Evolutionary conservation across 1,140 invertebrate genomes (phyloP), one percentile per base, ranked within the genome.

Genomic region (Choristoneura fumiferana): DNA sequence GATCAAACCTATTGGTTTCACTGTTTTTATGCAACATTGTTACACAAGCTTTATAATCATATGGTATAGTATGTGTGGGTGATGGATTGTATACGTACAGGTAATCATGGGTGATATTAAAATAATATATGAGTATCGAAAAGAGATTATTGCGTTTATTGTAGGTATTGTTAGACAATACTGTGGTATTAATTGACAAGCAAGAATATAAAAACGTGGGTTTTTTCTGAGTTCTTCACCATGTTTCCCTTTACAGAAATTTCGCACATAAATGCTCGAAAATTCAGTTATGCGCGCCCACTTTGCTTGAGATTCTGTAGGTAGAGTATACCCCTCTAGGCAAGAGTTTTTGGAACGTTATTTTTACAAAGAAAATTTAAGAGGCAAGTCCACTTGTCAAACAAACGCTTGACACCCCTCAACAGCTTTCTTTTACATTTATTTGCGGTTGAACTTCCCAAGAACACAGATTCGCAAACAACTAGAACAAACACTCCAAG

Each of bases 1-100:
- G 60, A 6, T 1, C 37, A 15, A 49, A 58, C 37, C 57, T 58
- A 60, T 60, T 60, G 58, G 45, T 69, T 63, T 62, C 67, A 67
- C 66, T 69, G 62, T 77, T 75, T 81, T 81, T 77, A 79, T 82
- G 77, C 73, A 78, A 77, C 59, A 33, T 38, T 58, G 43, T 58
- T 53, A 43, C 38, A 58, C 35, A 52, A 61, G 62, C 62, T 71
- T 76, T 69, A 61, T 74, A 74, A 76, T 73, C 67, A 71, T 78
- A 73, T 63, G 61, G 59, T 73, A 63, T 40, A 43, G 57, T 52
- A 33, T 34, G 53, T 62, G 71, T 74, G 71, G 70, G 70, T 63
- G 71, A 74, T 57, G 66, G 65, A 49, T 49, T 49, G 43, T 17
- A 29, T 49, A 3, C 35, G 14, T 54, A 37, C 49, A 34, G 5